Percentiles rank a stretch among this genome's conserved stretches.
These are phyloP conservation scores for Sus scrofa DNA, from an alignment of 2,113 vertebrate genomes.

Conservation along the genomic window DNA sequence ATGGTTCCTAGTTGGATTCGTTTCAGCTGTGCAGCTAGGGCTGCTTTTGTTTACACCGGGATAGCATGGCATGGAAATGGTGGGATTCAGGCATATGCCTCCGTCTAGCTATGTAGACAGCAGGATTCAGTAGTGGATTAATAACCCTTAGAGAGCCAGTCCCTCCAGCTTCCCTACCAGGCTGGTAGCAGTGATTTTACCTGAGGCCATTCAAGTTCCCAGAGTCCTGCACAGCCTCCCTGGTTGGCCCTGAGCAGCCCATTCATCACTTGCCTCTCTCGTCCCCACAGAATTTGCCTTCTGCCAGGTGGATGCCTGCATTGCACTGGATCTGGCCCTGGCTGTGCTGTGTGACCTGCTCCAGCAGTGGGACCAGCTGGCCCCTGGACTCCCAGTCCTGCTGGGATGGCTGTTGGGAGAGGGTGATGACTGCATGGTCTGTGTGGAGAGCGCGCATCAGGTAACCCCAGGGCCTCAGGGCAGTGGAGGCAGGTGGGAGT, in stretches of 20 bases:
- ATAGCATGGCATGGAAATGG: too few species aligned
- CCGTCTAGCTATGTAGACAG: background rate
- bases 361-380: slow-evolving; percentile 88
- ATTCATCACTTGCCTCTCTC: background rate
- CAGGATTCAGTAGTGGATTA: background rate
- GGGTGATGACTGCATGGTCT: slow-evolving; percentile 23
- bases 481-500: background rate
- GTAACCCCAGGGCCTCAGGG: slow-evolving; percentile 77
- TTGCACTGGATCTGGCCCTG: slow-evolving; percentile 91
- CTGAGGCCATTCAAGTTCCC: background rate
- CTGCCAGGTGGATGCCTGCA: slow-evolving; percentile 90
- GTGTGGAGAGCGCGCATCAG: slow-evolving; percentile 66
- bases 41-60: background rate
- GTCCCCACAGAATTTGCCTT: slow-evolving; percentile 87
- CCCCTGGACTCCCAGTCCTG: slow-evolving; percentile 86
- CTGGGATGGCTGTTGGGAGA: slow-evolving; percentile 94
- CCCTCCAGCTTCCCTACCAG: background rate
- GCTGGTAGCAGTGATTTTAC: background rate
- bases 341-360: slow-evolving; percentile 92
- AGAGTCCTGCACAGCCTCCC: background rate
- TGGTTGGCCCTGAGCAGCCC: background rate
- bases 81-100: background rate
- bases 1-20: too few species aligned
- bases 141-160: background rate
- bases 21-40: too few species aligned